Evolutionary conservation across 2,113 vertebrate species (phyloP), one percentile per base, ranked within the genome.

Genomic region (Empidonax traillii): DNA sequence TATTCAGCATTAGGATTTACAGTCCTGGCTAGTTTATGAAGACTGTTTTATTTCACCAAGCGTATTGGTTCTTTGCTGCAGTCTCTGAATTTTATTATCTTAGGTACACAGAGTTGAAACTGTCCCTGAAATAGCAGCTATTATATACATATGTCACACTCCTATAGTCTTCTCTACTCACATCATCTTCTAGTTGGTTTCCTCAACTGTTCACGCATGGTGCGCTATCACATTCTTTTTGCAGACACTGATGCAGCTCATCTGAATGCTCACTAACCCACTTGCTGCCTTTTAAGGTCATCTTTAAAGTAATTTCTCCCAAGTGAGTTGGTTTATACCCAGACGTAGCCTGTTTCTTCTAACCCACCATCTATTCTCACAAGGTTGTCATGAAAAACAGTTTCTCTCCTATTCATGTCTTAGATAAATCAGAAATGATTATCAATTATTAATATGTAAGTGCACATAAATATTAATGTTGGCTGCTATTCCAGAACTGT

Each of bases 391-490:
- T 24, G 46, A 76, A 69, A 62, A 86, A 76, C 53, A 67, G 27
- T 75, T 87, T 33, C 43, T 76, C 16, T 53, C 8, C 23, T 69
- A 20, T 44, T 90, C 55, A 47, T 63, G 44, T 66, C 14, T 77
- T 77, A 74, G n/a, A 62, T 66, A 69, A 58, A 46, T 87, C 33
- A 58, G 27, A 35, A 33, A n/a, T 62, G 55, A 79, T 59, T 59
- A 53, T 84, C 53, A 91, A 82, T 91, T 90, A 85, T 90, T 93
- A 77, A 86, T 58, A 69, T 39, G 23, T 28, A 83, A 88, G n/a
- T 86, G 53, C 1, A 85, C 18, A 74, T 91, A 83, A 86, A 88
- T 88, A 90, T 73, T 92, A 68, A 85, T 69, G 18, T 47, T 9
- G 14, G 31, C n/a, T 88, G 37, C 63, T 53, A 11, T 58, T 89